Base-by-base conservation (phyloP, 2,888 invertebrate species). In the Papilio elwesi region DNA sequence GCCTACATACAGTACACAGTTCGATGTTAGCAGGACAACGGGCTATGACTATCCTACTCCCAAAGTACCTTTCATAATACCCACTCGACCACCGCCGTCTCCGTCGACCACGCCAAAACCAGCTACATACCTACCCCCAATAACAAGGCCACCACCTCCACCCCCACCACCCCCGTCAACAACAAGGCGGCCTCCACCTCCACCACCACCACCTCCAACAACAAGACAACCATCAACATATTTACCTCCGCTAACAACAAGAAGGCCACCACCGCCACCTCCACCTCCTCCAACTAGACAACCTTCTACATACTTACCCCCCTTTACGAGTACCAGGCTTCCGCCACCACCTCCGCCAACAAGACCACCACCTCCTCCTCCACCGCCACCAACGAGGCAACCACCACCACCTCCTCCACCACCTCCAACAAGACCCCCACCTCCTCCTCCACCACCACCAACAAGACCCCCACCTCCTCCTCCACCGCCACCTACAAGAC, bases 41-140 rank as follows among this genome's bases (percentile, higher is more conserved):
- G 80, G 79, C 12, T 81, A 81, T 66, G 76, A 75, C 64, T 81
- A 79, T 57, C 78, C 77, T 10, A 78, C 77, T n/a, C 79, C 79
- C 51, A 77, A 74, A 62, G 68, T 78, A 16, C 59, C 76, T 26
- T 79, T 78, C 47, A 78, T 77, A 13, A 66, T 77, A 26, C 76
- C 78, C 2, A 70, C 57, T 36, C 57, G 57, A 16, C 57, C 57
- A 9, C 67, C 66, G 38, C 59, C 67, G 9, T 57, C 71, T 9
- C 71, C 71, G 13, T 77, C 78, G 4, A 75, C 76, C 10, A 71
- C 71, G 36, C 74, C 73, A 57, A 74, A 73, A 49, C 66, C 66
- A 26, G n/a, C 66, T 0, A 38, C 66, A 12, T 43, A 38, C 7
- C 76, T 74, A 47, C 73, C 75, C 43, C 74, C 76, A 26, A 36